These are phyloP conservation scores for Tricholauxania praeusta DNA, from an alignment of 2,888 invertebrate genomes.

Conservation along the genomic window DNA sequence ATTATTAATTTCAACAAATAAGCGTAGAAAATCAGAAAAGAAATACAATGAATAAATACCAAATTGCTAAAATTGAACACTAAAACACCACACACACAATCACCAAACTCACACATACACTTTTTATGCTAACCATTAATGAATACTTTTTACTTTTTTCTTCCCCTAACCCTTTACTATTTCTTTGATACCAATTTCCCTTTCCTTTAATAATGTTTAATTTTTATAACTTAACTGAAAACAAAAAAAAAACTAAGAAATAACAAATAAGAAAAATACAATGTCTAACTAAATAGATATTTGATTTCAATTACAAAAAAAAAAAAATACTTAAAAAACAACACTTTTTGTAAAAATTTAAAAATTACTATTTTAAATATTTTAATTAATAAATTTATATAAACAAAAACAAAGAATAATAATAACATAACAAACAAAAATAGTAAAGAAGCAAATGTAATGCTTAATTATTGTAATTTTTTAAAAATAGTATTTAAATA, in stretches of 20 bases:
- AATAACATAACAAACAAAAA: not conserved
- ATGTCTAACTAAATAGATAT: slow-evolving; percentile 18
- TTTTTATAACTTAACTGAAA: not conserved
- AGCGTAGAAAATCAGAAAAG: not conserved
- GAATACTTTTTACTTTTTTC: not conserved
- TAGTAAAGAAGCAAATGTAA: slow-evolving; percentile 10
- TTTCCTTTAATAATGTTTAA: not conserved
- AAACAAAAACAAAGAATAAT: slow-evolving; percentile 20
- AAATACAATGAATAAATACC: not conserved
- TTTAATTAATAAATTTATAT: slow-evolving; percentile 25
- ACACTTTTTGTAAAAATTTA: slow-evolving; percentile 29
- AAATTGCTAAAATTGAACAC: slow-evolving; percentile 31
- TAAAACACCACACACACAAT: not conserved
- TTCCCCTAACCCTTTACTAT: not conserved
- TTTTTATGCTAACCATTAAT: slow-evolving; percentile 21
- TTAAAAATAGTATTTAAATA: slow-evolving; percentile 36
- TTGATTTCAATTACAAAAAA: slow-evolving; percentile 30
- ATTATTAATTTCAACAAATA: slow-evolving; percentile 7
- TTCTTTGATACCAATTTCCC: not conserved
- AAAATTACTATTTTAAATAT: slow-evolving; percentile 35
- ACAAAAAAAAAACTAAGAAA: slow-evolving; percentile 14
- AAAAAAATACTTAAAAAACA: not conserved
- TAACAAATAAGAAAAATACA: slow-evolving; percentile 18
- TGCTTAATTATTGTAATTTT: slow-evolving; percentile 37
- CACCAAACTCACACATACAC: slow-evolving; percentile 16